Percentiles rank a stretch among this genome's conserved stretches.
Conservation (phyloP, 2,113 vertebrate species). For the Rhinichthys klamathensis region DNA sequence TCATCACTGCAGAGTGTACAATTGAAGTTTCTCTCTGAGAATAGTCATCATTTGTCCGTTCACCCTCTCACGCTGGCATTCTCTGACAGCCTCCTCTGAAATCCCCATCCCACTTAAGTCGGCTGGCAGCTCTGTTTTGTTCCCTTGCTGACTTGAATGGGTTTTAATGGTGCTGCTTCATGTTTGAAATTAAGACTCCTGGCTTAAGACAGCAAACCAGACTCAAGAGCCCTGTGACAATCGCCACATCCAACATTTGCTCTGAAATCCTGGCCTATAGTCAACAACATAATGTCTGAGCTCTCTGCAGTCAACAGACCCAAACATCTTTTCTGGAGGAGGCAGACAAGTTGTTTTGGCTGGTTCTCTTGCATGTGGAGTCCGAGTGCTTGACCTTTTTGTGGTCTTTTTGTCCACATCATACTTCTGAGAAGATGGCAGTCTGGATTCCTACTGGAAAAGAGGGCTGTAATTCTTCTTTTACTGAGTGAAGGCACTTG, state of each 20-base stretch:
- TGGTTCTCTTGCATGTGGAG: neutral
- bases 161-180: conserved; percentile 5
- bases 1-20: conserved; percentile 32
- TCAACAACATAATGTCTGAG: neutral
- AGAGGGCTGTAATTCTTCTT: neutral
- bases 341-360: neutral
- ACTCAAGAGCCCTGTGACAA: conserved; percentile 4
- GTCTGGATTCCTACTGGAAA: neutral
- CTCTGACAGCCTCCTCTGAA: conserved; percentile 29
- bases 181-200: conserved; percentile 34
- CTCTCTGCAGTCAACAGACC: neutral
- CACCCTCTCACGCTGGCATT: neutral
- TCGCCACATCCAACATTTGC: neutral
- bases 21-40: conserved; percentile 30
- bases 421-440: neutral
- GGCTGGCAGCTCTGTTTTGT: conserved; percentile 13
- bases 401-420: conserved; percentile 20
- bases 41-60: neutral
- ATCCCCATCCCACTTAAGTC: conserved; percentile 22
- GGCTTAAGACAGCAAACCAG: neutral
- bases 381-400: conserved; percentile 21
- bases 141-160: conserved; percentile 32
- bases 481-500: neutral
- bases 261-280: conserved; percentile 14
- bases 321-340: conserved; percentile 2